phyloP scores from a whole-genome alignment of 2,113 vertebrate genomes.

The Spermophilus dauricus region DNA sequence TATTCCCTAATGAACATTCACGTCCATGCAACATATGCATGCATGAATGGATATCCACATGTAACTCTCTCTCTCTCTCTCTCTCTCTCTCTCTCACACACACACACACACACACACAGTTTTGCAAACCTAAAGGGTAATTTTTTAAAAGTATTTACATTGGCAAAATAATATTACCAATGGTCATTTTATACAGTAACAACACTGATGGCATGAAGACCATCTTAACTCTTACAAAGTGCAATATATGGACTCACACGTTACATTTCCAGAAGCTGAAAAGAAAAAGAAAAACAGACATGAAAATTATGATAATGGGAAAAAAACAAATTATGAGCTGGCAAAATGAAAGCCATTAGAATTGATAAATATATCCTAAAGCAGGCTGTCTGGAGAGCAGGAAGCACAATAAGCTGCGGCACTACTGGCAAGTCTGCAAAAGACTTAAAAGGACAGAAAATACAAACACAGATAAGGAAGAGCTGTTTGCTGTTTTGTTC shows the following conservation, averaged over 20 bases:
- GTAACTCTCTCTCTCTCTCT: neutral
- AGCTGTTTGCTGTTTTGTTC: neutral
- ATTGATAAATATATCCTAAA: constrained; percentile 12
- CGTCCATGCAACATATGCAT: neutral
- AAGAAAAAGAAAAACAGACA: neutral
- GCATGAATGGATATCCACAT: neutral
- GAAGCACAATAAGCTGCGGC: neutral
- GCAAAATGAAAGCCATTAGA: neutral
- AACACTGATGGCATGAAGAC: neutral
- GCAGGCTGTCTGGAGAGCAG: neutral
- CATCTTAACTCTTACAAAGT: neutral
- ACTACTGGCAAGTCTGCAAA: neutral
- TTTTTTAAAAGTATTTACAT: neutral
- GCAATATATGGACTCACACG: neutral
- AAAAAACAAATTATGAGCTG: neutral
- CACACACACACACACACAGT: neutral
- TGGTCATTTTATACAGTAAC: neutral
- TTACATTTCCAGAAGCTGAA: neutral
- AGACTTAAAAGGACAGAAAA: neutral
- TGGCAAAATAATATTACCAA: neutral
- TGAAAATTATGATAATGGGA: neutral
- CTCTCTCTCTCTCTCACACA: neutral
- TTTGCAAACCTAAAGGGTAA: neutral
- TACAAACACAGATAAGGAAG: neutral
- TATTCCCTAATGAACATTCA: neutral